These are phyloP conservation scores for Cheilosia urbana DNA, from an alignment of 2,888 invertebrate species.

Conservation along the genomic window DNA sequence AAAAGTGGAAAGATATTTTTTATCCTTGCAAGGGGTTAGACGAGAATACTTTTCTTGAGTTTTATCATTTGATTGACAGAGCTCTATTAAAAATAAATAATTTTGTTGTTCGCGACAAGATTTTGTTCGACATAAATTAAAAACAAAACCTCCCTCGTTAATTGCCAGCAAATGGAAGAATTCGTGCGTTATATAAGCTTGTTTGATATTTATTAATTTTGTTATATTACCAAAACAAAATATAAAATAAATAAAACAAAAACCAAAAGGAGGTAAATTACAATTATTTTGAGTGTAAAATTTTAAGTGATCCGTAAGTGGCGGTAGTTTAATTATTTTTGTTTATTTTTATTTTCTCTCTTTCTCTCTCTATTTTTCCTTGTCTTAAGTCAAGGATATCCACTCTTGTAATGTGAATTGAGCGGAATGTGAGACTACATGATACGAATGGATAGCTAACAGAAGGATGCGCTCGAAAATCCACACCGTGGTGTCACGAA, in stretches of 20 bases:
- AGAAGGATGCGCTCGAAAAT: slow-evolving; percentile 56
- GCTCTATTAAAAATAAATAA: too few species aligned
- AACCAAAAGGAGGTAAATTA: slow-evolving; percentile 41
- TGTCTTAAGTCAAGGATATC: slow-evolving; percentile 59
- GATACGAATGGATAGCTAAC: slow-evolving; percentile 49
- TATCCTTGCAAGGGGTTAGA: too few species aligned
- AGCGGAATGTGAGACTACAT: slow-evolving; percentile 44
- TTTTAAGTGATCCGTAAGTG: slow-evolving; percentile 45
- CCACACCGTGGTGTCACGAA: slow-evolving; percentile 41
- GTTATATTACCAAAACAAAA: slow-evolving; percentile 1
- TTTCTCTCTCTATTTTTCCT: slow-evolving; percentile 63
- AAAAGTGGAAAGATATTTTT: too few species aligned
- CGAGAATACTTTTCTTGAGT: too few species aligned
- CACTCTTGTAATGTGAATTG: slow-evolving; percentile 44
- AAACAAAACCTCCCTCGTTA: background rate
- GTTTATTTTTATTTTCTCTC: slow-evolving; percentile 65
- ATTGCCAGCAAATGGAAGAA: too few species aligned
- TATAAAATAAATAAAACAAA: background rate
- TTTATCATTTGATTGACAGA: too few species aligned
- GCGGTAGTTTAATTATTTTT: slow-evolving; percentile 52
- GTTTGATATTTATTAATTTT: slow-evolving; percentile 5
- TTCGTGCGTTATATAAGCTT: background rate
- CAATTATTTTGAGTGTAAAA: slow-evolving; percentile 43
- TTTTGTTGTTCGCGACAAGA: too few species aligned
- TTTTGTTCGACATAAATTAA: background rate